Evolutionary conservation across 2,113 vertebrate genomes (phyloP).

Genomic region (Amblyopsis rosae): DNA sequence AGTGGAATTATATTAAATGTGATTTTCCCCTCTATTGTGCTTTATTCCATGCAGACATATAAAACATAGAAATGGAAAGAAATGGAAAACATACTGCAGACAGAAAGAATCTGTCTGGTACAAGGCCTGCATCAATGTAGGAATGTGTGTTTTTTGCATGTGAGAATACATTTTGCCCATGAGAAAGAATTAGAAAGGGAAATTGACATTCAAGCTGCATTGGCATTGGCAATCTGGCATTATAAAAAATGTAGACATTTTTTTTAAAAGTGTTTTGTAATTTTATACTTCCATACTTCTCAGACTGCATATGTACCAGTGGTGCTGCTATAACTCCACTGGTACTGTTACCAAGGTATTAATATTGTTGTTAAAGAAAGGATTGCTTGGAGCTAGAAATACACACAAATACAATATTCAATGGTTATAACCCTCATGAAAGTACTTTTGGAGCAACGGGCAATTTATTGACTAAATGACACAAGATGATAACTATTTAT

Average conservation of each 20-base stretch:
- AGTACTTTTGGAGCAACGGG: background rate
- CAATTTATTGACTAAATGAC: too few relatives aligned
- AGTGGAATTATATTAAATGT: conserved; percentile 6
- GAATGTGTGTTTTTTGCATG: conserved; percentile 42
- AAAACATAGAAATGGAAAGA: conserved; percentile 5
- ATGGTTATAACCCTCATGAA: conserved; percentile 3
- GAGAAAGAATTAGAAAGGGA: conserved; percentile 61
- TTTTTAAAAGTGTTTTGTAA: conserved; percentile 41
- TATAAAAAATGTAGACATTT: conserved; percentile 45
- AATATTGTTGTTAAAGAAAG: conserved; percentile 33
- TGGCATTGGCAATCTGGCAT: conserved; percentile 57
- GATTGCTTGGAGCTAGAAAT: background rate
- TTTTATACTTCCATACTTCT: conserved; percentile 51
- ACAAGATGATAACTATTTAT: too few relatives aligned
- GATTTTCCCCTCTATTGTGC: conserved; percentile 13
- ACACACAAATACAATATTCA: background rate
- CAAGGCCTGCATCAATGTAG: conserved; percentile 25
- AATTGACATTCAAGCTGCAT: conserved; percentile 52
- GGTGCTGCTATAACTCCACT: conserved; percentile 33
- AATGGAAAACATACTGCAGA: background rate
- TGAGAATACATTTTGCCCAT: conserved; percentile 19
- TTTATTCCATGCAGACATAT: conserved; percentile 25
- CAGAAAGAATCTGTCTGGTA: conserved; percentile 2
- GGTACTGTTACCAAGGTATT: conserved; percentile 36
- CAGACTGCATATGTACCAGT: conserved; percentile 25